Base-by-base conservation (phyloP, 2,888 invertebrate genomes). In the Neria commutata region DNA sequence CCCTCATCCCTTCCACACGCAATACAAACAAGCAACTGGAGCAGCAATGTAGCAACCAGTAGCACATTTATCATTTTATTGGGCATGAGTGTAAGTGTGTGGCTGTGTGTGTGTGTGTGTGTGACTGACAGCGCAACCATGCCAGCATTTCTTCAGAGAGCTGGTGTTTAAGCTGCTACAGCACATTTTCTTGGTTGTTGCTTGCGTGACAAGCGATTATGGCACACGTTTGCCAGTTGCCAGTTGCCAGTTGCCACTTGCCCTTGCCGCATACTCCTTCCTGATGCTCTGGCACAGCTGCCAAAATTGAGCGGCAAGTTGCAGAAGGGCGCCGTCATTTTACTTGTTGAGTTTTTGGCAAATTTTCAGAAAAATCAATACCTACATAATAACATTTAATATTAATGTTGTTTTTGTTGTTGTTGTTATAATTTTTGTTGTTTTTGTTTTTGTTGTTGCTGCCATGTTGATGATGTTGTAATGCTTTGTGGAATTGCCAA, bases 271-370 rank as follows among this genome's bases (percentile, higher is more conserved):
- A n/a, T n/a, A n/a, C n/a, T n/a, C n/a, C n/a, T n/a, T n/a, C n/a
- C n/a, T 37, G 10, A 14, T 37, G 37, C 37, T 37, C 37, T n/a
- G 14, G 4, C 4, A n/a, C 10, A 6, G n/a, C 11, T 6, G 37
- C 4, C n/a, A n/a, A 37, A 37, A n/a, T 8, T 8, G 37, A 14
- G n/a, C 37, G 11, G n/a, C 37, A 11, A n/a, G 16, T 5, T 19
- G 19, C 6, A 10, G 8, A 5, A 16, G 42, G 6, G 5, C 6
- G 42, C 19, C 16, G n/a, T 6, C 42, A 6, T 46, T 11, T 16
- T 46, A 46, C 46, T 46, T 46, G 46, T 46, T 46, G 46, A 46
- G 17, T 46, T 46, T 46, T 46, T 46, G 46, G 46, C 46, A 46
- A 46, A 21, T 19, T 46, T 46, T 46, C 46, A 46, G 19, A 46